Percentiles rank a stretch among this genome's conserved stretches.
phyloP scores from a whole-genome alignment of 2,888 invertebrate genomes.

The Dicycla oo region DNA sequence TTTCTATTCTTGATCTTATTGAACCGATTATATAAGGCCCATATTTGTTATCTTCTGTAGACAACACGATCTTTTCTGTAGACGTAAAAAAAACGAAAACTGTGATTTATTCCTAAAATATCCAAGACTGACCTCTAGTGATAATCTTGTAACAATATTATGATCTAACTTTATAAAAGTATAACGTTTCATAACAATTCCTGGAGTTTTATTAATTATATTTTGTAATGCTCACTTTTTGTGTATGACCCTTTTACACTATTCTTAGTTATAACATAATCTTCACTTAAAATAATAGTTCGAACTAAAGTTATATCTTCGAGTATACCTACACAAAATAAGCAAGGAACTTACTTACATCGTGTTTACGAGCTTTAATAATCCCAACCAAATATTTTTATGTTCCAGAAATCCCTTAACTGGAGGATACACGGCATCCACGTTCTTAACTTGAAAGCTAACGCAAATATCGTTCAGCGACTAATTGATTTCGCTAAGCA shows the following conservation, averaged over 20 bases:
- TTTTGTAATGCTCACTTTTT: slow-evolving; percentile 7
- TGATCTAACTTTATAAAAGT: background rate
- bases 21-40: background rate
- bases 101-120: slow-evolving; percentile 4
- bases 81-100: slow-evolving; percentile 9
- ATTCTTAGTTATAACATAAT: no score
- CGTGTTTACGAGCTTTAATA: no score
- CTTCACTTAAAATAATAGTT: no score
- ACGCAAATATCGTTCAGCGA: background rate
- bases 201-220: background rate
- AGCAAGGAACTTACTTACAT: no score
- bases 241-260: background rate
- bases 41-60: background rate
- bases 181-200: background rate
- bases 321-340: no score
- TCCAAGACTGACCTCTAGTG: slow-evolving; percentile 11
- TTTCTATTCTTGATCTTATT: background rate
- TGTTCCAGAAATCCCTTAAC: slow-evolving; percentile 46
- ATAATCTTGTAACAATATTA: slow-evolving; percentile 7
- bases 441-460: slow-evolving; percentile 9
- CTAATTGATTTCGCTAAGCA: slow-evolving; percentile 18
- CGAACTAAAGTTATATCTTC: no score
- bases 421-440: slow-evolving; percentile 38
- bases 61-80: background rate
- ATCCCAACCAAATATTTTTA: background rate